Evolutionary conservation across 2,113 vertebrate species (phyloP), one percentile per base, ranked within the genome.

Genomic region (Toxotes chatareus): DNA sequence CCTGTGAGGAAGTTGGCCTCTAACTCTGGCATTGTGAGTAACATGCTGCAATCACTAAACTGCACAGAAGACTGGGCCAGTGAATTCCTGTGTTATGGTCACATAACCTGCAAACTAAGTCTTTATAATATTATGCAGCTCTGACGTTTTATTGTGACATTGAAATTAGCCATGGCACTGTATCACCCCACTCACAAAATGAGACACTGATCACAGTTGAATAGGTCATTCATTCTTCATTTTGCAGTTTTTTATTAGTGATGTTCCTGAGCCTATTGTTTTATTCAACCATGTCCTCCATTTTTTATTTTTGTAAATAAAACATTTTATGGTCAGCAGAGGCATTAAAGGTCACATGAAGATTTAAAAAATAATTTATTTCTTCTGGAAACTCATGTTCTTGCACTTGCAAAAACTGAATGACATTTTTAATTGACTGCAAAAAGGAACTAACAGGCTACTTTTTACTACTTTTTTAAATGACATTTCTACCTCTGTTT

Each of bases 1-100:
- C 71, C 53, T 79, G 36, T 63, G 49, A 27, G 57, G 42, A 80
- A 66, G 17, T 56, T 14, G 83, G 62, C n/a, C 13, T 5, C 55
- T 56, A 60, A 71, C 14, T 67, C 61, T 44, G 21, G 4, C 23
- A 34, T 47, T 62, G 14, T 57, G 31, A 40, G 49, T 23, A 49
- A 63, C 17, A 44, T 32, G 1, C 21, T 40, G 31, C 31, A 36
- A 23, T 55, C 38, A 62, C 19, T 38, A 61, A 36, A 31, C 27
- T 76, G 17, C 63, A 84, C n/a, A 63, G 5, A 62, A 16, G 31
- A 31, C 72, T 12, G 5, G 10, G 23, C 0, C 7, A 17, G 63
- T 36, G 17, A n/a, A 32, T 21, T 31, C 23, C 9, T 61, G 19
- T 40, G 13, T 27, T 21, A 23, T n/a, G 11, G 11, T 65, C 40